Evolutionary conservation across 2,888 invertebrate species (phyloP), one percentile per base, ranked within the genome.

Genomic region (Callinectes sapidus): DNA sequence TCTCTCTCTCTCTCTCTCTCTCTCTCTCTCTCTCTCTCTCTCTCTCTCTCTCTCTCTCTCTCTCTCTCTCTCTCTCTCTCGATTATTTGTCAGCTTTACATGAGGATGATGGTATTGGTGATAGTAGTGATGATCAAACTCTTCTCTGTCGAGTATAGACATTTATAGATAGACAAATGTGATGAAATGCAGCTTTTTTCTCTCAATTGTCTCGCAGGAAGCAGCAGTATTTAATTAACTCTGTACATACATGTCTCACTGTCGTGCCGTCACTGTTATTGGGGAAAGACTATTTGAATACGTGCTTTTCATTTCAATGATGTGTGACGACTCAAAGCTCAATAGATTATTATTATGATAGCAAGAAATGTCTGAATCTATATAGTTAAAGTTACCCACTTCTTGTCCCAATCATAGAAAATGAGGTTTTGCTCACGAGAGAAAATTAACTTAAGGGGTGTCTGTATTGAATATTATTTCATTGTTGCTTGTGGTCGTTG

Each of bases 1-100:
- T 77, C 81, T 81, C 81, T 81, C 81, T 81, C 81, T 81, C 81
- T 81, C 81, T 81, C 81, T 81, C 81, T 81, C 81, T 81, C 81
- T 81, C 71, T 81, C 81, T 81, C 81, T 81, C 81, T 81, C 81
- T 81, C 81, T 81, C 81, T 81, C 81, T 81, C 81, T 81, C 81
- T 81, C 81, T 81, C 81, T 32, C 81, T 81, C 81, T 81, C 81
- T 81, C 81, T 81, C 81, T 81, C 81, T 81, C 81, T 81, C 81
- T 81, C 81, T 81, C 81, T 81, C 81, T 81, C 81, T 81, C 81
- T 81, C 81, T 81, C 81, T 81, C 81, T 81, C 18, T 32, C 2
- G 14, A n/a, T n/a, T 35, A 13, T 18, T 32, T 81, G 32, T n/a
- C 18, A 6, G 23, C 23, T 61, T 61, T 77, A 23, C 18, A 18